Evolutionary conservation across 2,888 invertebrate genomes (phyloP).

Genomic region (Dryomyza anilis): DNA sequence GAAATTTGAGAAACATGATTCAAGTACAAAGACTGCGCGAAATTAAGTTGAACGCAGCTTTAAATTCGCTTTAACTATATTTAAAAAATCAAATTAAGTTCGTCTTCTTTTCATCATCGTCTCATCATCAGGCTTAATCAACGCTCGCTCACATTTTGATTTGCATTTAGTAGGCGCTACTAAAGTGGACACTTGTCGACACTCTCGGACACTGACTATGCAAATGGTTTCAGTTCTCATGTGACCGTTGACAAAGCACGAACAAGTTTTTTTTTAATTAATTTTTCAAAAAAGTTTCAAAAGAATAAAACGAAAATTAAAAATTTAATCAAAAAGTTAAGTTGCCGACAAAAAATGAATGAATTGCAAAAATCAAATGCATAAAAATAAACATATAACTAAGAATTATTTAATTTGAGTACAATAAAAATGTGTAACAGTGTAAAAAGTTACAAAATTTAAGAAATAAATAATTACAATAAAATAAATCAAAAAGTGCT

Average conservation of each 20-base stretch:
- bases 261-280: neutral
- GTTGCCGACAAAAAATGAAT: neutral
- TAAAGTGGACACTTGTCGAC: slow-evolving; percentile 17
- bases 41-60: no score
- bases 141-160: slow-evolving; percentile 20
- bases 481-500: no score
- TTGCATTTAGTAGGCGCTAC: slow-evolving; percentile 23
- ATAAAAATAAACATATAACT: no score
- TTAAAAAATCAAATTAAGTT: slow-evolving; percentile 22
- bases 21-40: no score
- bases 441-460: no score
- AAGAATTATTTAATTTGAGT: no score
- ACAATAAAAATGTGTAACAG: no score
- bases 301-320: neutral
- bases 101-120: no score
- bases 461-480: no score
- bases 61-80: slow-evolving; percentile 21
- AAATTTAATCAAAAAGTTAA: neutral
- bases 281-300: neutral
- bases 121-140: slow-evolving; percentile 19
- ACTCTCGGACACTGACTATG: neutral
- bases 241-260: slow-evolving; percentile 19
- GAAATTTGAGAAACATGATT: no score
- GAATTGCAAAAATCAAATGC: no score
- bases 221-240: slow-evolving; percentile 19